Conservation (phyloP, 2,888 invertebrate species). For the Trachelus stipa region DNA sequence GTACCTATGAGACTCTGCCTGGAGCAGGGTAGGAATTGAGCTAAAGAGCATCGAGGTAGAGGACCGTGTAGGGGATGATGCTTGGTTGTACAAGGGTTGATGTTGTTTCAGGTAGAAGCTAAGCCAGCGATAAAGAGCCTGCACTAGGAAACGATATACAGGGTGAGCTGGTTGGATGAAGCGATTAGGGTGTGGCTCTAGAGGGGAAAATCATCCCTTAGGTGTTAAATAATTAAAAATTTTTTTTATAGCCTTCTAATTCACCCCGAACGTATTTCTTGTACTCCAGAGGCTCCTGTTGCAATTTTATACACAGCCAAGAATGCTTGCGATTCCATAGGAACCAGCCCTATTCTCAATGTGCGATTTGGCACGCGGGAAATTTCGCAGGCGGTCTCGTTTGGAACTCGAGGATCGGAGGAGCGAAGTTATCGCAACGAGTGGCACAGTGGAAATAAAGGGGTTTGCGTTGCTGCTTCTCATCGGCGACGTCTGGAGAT, state of each 20-base stretch:
- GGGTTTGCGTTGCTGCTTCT: neutral
- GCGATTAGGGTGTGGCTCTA: neutral
- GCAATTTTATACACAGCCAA: too few relatives aligned
- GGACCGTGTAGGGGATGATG: neutral
- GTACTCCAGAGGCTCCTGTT: too few relatives aligned
- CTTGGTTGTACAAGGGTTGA: neutral
- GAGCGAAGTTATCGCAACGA: neutral
- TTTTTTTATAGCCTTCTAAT: neutral
- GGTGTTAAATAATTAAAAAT: neutral
- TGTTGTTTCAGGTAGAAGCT: neutral
- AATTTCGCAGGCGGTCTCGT: neutral
- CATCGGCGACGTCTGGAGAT: neutral
- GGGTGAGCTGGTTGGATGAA: neutral
- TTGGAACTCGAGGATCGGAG: neutral
- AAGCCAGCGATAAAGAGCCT: neutral
- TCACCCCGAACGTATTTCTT: neutral
- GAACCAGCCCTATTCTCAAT: neutral
- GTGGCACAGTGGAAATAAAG: neutral
- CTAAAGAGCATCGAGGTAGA: neutral
- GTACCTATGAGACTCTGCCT: conserved; percentile 39
- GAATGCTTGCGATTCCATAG: too few relatives aligned
- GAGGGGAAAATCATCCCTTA: too few relatives aligned
- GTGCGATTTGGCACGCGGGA: neutral
- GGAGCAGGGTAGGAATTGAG: conserved; percentile 4
- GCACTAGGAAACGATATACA: neutral